phyloP scores from a whole-genome alignment of 2,888 invertebrate species.

The Pristionchus fissidentatus region DNA sequence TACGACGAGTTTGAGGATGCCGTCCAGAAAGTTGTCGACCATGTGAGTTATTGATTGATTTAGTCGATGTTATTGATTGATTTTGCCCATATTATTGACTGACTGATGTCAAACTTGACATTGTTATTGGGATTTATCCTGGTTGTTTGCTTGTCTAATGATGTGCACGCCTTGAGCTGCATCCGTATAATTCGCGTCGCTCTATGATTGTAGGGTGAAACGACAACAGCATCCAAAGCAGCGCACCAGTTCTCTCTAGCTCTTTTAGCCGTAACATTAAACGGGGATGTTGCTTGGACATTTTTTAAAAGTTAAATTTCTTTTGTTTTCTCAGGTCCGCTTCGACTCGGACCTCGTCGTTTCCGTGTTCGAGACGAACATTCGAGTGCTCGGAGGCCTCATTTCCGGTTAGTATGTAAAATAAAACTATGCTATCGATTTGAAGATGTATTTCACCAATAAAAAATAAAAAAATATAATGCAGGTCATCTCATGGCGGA shows the following conservation, averaged over 20 bases:
- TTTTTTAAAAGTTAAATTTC: constrained; percentile 1
- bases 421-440: neutral
- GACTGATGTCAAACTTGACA: neutral
- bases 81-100: neutral
- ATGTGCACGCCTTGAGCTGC: too few species aligned
- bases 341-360: constrained; percentile 95
- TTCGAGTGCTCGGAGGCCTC: constrained; percentile 89
- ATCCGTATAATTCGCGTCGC: too few species aligned
- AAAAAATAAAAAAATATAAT: constrained; percentile 31
- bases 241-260: too few species aligned
- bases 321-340: constrained; percentile 74
- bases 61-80: neutral
- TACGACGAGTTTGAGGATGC: constrained; percentile 94
- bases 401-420: constrained; percentile 77
- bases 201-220: neutral
- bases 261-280: too few species aligned
- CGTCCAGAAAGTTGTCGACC: constrained; percentile 87
- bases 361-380: constrained; percentile 98
- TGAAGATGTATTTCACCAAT: neutral
- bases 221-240: neutral
- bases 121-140: neutral
- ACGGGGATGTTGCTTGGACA: neutral
- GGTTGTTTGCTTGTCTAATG: too few species aligned
- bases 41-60: constrained; percentile 79
- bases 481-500: constrained; percentile 89